Conservation (phyloP, 1,140 invertebrate genomes). For the Drosophila murphyi region DNA sequence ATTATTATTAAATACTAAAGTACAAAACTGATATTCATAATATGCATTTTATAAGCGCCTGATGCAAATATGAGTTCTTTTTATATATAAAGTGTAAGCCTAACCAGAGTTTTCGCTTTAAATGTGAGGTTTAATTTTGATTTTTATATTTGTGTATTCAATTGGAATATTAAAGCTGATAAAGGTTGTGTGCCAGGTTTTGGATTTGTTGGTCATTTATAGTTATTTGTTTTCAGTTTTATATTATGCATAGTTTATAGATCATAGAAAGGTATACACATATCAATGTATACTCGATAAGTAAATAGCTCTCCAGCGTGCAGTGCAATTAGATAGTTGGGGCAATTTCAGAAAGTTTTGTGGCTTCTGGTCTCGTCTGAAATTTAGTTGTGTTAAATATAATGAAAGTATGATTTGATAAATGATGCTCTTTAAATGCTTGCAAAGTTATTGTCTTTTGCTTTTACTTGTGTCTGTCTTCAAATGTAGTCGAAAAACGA, state of each 20-base stretch:
- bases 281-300: neutral
- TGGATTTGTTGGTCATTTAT: conserved; percentile 46
- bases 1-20: neutral
- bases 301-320: neutral
- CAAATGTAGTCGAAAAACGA: conserved; percentile 22
- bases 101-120: conserved; percentile 3
- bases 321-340: neutral
- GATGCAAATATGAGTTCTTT: neutral
- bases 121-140: conserved; percentile 4
- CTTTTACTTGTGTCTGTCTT: conserved; percentile 7
- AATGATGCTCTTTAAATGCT: conserved; percentile 58
- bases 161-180: conserved; percentile 50
- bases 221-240: conserved; percentile 6
- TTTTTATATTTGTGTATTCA: conserved; percentile 26
- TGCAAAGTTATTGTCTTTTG: conserved; percentile 77
- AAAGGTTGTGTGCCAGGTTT: conserved; percentile 50
- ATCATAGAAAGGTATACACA: conserved; percentile 1
- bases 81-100: neutral
- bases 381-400: neutral
- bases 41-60: conserved; percentile 3
- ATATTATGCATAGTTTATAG: conserved; percentile 19
- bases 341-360: too few species aligned
- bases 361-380: too few species aligned
- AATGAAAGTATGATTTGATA: conserved; percentile 10
- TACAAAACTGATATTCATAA: conserved; percentile 33